Conservation (phyloP, 2,888 invertebrate genomes). For the Hydropsyche betteni region DNA sequence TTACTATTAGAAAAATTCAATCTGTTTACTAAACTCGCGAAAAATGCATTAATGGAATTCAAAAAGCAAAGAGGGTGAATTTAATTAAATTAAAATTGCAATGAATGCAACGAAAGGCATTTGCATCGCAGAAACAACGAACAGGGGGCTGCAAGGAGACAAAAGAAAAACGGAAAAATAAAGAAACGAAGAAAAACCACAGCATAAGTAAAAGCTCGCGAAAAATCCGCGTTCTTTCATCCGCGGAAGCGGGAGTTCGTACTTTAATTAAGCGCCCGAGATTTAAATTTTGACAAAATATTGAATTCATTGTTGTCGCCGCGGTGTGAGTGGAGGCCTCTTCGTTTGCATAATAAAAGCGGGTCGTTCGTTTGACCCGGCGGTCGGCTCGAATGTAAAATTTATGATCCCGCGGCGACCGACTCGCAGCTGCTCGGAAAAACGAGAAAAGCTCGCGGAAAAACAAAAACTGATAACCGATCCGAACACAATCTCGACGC, state of each 20-base stretch:
- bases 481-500: conserved; percentile 32
- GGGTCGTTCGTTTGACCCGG: conserved; percentile 16
- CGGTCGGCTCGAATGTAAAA: conserved; percentile 40
- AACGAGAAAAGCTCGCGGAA: no score
- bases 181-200: background rate
- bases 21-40: no score
- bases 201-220: no score
- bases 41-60: no score
- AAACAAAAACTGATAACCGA: conserved; percentile 40
- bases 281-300: conserved; percentile 52
- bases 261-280: conserved; percentile 46
- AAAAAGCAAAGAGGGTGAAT: no score
- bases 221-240: no score
- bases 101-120: conserved; percentile 3
- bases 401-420: conserved; percentile 37
- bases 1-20: no score
- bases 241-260: background rate
- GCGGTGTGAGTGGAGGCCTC: background rate
- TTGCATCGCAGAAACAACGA: conserved; percentile 13
- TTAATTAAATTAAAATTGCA: conserved; percentile 4
- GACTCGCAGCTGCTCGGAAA: conserved; percentile 36
- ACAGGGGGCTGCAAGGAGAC: background rate
- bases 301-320: conserved; percentile 50
- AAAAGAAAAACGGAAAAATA: background rate
- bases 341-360: conserved; percentile 50